phyloP scores from a whole-genome alignment of 2,888 invertebrate genomes.

The Leucophenga montana region DNA sequence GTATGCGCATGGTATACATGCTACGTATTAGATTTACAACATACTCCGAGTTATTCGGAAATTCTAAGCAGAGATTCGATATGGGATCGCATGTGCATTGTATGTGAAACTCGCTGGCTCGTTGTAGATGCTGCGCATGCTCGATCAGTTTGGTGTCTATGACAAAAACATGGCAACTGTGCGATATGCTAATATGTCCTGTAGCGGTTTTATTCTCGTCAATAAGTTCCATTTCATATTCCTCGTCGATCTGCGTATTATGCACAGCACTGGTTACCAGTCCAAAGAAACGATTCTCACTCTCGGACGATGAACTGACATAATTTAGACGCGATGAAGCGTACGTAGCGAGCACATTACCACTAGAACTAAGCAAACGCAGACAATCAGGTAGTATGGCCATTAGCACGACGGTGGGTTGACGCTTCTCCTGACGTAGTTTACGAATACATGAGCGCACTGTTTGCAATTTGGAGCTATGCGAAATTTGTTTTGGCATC shows the following conservation, averaged over 20 bases:
- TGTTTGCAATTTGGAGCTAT: constrained; percentile 83
- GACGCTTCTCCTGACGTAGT: constrained; percentile 89
- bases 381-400: constrained; percentile 87
- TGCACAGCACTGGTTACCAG: constrained; percentile 88
- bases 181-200: constrained; percentile 78
- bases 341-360: constrained; percentile 88
- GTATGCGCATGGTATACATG: constrained; percentile 79
- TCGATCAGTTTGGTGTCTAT: constrained; percentile 90
- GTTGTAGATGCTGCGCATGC: constrained; percentile 85
- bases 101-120: constrained; percentile 88
- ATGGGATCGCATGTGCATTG: constrained; percentile 87
- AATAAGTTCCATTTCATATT: constrained; percentile 58
- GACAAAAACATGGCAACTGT: constrained; percentile 96
- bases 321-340: constrained; percentile 89
- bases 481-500: constrained; percentile 88
- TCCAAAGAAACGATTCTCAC: constrained; percentile 93
- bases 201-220: constrained; percentile 35
- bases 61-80: constrained; percentile 87
- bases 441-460: constrained; percentile 91
- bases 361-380: constrained; percentile 84
- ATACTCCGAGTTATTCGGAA: constrained; percentile 88
- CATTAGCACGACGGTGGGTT: constrained; percentile 88
- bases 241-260: constrained; percentile 72
- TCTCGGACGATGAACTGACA: constrained; percentile 91
- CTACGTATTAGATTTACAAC: constrained; percentile 82